Evolutionary conservation across 2,113 vertebrate species (phyloP), one percentile per base, ranked within the genome.

Genomic region (Cathartes aura): DNA sequence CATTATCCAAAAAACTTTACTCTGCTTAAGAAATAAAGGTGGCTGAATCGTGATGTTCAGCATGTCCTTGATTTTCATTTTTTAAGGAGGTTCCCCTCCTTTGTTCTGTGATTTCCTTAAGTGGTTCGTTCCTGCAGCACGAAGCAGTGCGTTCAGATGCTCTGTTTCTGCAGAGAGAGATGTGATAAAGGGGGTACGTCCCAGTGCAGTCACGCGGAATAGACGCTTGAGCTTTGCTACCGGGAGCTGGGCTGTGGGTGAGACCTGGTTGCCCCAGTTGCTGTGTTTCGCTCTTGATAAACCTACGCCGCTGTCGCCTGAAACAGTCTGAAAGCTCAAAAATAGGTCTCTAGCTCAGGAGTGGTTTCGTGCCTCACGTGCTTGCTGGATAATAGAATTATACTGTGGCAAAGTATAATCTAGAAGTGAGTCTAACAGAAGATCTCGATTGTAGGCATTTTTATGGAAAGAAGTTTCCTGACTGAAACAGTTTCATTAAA

Each of bases 181-280:
- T 15, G 4, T 4, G 21, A 16, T 48, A 5, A 48, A 58, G n/a
- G 9, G 15, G 34, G 2, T 32, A 5, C 0, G 3, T 59, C 32
- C 29, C 68, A 16, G 26, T 9, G 34, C 59, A 50, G 38, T 36
- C 67, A 16, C 1, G 0, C 1, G 11, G 21, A 59, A 11, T 16
- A 26, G 42, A 4, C 2, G 6, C 42, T 58, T n/a, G n/a, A 76
- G 42, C 15, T 50, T 64, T 24, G 15, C 59, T 59, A 0, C 34
- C 6, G 13, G 30, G 19, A 48, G 12, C 15, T 67, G 84, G 48
- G 15, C 15, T 40, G 14, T 55, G 23, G 32, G 24, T 32, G 23
- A 60, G 34, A 66, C 36, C 18, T 67, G 21, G 3, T 26, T 42
- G 47, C n/a, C 48, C 27, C 38, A 15, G n/a, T 18, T 90, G 20